These are phyloP conservation scores for Ormyrus rosae DNA, from an alignment of 2,888 invertebrate genomes.

Conservation along the genomic window DNA sequence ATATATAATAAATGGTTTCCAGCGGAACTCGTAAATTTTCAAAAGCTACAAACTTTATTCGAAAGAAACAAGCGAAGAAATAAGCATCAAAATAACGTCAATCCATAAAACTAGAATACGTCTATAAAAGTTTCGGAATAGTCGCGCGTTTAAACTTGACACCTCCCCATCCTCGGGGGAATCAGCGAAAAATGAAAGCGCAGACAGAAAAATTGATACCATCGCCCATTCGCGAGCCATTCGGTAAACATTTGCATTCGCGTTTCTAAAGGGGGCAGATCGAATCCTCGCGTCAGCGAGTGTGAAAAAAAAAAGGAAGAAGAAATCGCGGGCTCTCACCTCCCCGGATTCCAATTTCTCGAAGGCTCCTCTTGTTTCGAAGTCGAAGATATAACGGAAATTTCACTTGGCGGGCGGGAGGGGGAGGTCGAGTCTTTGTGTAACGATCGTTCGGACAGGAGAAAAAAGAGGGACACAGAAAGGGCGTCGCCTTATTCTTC, in stretches of 20 bases:
- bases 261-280: background rate
- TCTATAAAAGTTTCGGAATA: background rate
- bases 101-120: background rate
- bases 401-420: background rate
- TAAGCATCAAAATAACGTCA: background rate
- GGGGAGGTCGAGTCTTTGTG: background rate
- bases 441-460: slow-evolving; percentile 1
- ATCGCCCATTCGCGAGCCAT: background rate
- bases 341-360: slow-evolving; percentile 16
- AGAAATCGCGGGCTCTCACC: background rate
- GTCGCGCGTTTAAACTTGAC: background rate
- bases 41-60: too few species aligned
- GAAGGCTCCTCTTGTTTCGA: background rate
- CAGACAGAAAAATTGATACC: slow-evolving; percentile 7
- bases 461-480: slow-evolving; percentile 8
- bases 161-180: background rate
- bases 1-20: too few species aligned
- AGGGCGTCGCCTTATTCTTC: slow-evolving; percentile 1
- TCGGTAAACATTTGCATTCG: background rate
- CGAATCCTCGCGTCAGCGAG: slow-evolving; percentile 3
- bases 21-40: too few species aligned
- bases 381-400: slow-evolving; percentile 1
- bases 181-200: background rate
- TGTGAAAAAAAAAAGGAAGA: background rate
- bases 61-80: too few species aligned